A percentile compares a stretch with the other conserved stretches of the same genome.
These are phyloP conservation scores for Nasonia vitripennis DNA, from an alignment of 1,140 invertebrate genomes.

Conservation along the genomic window DNA sequence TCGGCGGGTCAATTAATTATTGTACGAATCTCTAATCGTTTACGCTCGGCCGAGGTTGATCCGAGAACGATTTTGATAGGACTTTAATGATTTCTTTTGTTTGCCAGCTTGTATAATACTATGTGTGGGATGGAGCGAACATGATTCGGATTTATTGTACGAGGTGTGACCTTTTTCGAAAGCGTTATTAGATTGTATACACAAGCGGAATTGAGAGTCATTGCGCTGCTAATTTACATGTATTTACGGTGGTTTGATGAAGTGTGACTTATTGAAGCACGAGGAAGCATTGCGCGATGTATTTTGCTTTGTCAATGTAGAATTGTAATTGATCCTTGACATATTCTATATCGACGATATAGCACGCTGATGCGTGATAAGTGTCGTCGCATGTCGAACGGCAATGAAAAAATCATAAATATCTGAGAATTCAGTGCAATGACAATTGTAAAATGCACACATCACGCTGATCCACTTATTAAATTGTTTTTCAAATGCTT, in stretches of 20 bases:
- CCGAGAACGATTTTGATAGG: slow-evolving; percentile 26
- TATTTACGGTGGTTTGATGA: too few relatives aligned
- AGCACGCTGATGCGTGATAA: not conserved
- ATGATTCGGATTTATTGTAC: slow-evolving; percentile 22
- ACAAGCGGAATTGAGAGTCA: not conserved
- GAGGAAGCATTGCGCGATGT: too few relatives aligned
- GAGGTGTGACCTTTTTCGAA: slow-evolving; percentile 30
- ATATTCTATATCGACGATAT: not conserved
- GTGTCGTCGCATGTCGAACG: not conserved
- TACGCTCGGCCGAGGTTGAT: slow-evolving; percentile 34
- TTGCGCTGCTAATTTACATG: not conserved
- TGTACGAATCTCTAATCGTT: slow-evolving; percentile 38
- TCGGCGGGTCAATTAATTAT: slow-evolving; percentile 38
- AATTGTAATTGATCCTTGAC: not conserved
- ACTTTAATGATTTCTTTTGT: slow-evolving; percentile 45
- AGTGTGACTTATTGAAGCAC: too few relatives aligned
- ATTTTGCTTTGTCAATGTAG: not conserved
- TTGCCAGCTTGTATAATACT: slow-evolving; percentile 14
- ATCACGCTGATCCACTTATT: not conserved
- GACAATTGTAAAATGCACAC: not conserved
- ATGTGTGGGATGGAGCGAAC: not conserved
- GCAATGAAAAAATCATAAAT: too few relatives aligned
- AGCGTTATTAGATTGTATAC: not conserved
- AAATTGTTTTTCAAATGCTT: not conserved
- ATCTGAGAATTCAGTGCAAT: not conserved